Evolutionary conservation across 2,113 vertebrate species (phyloP), one percentile per base, ranked within the genome.

Genomic region (Nyctereutes procyonoides): DNA sequence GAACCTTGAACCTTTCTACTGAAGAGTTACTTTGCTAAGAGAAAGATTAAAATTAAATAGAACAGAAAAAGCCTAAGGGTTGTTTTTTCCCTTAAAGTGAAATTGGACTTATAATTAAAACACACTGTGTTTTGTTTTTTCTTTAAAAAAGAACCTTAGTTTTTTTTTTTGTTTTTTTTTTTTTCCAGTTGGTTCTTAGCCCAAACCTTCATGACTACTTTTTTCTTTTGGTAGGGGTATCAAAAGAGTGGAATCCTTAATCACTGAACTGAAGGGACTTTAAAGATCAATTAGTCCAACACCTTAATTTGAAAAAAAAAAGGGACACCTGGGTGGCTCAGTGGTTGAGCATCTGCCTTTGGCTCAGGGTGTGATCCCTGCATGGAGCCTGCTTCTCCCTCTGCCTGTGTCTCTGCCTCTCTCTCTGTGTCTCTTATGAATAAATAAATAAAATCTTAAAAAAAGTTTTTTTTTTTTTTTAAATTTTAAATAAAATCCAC

Each of bases 51-150:
- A 77, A 28, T 80, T 67, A 80, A 82, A 73, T 28, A 95, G 90
- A 97, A 95, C 87, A 95, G 58, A 96, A 95, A 95, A 95, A 20
- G 88, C 91, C 95, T 83, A 65, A n/a, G 38, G 84, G 60, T 82
- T 93, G 85, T 86, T 95, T 95, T 83, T 90, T 86, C 69, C 69
- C 73, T 92, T 51, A 85, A 88, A 88, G 71, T 85, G 65, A 88
- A 92, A 89, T 95, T 63, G 73, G 83, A 97, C 67, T 96, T 93
- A n/a, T 73, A 92, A 96, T 89, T 92, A 95, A 96, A 96, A 81
- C 65, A 97, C 12, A 88, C 63, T 94, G 81, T 67, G 32, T 51
- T 56, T 65, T 43, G 32, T 88, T 13, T 87, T 83, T 96, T 91
- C 87, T 76, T 62, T 60, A 53, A 65, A 79, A 48, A 73, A 84